Evolutionary conservation across 1,140 invertebrate genomes (phyloP).

Genomic region (Hesperophylax magnus): DNA sequence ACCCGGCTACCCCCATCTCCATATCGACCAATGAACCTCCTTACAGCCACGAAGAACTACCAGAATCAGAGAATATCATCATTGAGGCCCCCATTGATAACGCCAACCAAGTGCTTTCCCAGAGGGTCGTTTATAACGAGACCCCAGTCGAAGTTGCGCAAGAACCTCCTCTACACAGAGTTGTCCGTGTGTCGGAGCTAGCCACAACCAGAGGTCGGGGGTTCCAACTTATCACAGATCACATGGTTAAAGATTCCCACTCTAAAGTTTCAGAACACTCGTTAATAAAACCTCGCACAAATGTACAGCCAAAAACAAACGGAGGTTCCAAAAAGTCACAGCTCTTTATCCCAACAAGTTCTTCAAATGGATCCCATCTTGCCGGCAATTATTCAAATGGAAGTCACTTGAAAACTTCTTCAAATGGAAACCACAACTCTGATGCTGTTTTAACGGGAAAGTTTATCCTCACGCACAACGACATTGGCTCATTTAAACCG

Average conservation of each 20-base stretch:
- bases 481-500: slow-evolving; percentile 32
- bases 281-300: slow-evolving; percentile 5
- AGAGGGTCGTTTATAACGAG: neutral
- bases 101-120: neutral
- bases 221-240: slow-evolving; percentile 45
- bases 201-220: slow-evolving; percentile 4
- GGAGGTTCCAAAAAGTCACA: neutral
- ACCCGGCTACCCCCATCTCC: neutral
- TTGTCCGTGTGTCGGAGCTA: slow-evolving; percentile 37
- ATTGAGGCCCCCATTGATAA: neutral
- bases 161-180: slow-evolving; percentile 23
- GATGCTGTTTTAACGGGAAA: slow-evolving; percentile 26
- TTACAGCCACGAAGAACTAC: neutral
- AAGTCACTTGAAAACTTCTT: too few species aligned
- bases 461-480: slow-evolving; percentile 30
- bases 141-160: neutral
- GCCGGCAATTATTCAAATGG: too few species aligned
- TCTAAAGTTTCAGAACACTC: neutral
- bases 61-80: slow-evolving; percentile 11
- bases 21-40: neutral
- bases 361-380: neutral
- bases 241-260: neutral
- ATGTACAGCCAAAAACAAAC: neutral
- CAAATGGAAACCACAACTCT: neutral
- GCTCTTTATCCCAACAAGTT: neutral